Evolutionary conservation across 92 coral and sea anemone genomes (phyloP), one percentile per base, ranked within the genome.

Genomic region (Siderastrea radians): DNA sequence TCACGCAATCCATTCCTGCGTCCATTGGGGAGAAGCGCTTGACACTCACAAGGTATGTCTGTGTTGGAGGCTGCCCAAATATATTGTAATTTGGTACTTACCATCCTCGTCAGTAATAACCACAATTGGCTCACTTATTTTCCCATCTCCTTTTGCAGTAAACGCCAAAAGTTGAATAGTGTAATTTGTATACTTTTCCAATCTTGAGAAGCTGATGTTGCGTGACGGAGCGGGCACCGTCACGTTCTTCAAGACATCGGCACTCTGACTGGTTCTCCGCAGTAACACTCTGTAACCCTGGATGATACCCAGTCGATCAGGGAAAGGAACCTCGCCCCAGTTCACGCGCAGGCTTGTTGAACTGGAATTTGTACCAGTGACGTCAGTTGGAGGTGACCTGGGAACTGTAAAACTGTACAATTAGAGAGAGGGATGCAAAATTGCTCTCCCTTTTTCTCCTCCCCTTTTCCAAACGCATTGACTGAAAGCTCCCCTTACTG

Each of bases 311-410:
- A 91, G 91, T 45, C 65, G 87, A 78, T 80, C 89, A 12, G 70
- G 48, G 9, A 66, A 81, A 68, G 96, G 94, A 26, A 94, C 93
- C 62, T 80, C 84, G 46, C 92, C 95, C 99, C 99, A 96, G 74
- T 50, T n/a, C 17, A 92, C 95, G 45, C 60, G 86, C 3, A 96
- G 66, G 80, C 94, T 90, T 15, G 95, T 88, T 8, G 99, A 94
- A 12, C 96, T 94, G 47, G 92, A 84, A 87, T 94, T 90, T 88
- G 72, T 26, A 26, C 59, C 61, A 83, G 38, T 26, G 38, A 26
- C 38, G 38, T 26, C 38, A 26, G 38, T 26, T 26, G 38, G 38
- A 26, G 38, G 38, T 26, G 38, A 26, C 38, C 38, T 26, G 38
- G 38, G 38, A 26, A 26, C 38, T 92, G 50, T 49, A 51, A n/a